These are phyloP conservation scores for Notodonta dromedarius DNA, from an alignment of 2,888 invertebrate genomes.

Conservation along the genomic window DNA sequence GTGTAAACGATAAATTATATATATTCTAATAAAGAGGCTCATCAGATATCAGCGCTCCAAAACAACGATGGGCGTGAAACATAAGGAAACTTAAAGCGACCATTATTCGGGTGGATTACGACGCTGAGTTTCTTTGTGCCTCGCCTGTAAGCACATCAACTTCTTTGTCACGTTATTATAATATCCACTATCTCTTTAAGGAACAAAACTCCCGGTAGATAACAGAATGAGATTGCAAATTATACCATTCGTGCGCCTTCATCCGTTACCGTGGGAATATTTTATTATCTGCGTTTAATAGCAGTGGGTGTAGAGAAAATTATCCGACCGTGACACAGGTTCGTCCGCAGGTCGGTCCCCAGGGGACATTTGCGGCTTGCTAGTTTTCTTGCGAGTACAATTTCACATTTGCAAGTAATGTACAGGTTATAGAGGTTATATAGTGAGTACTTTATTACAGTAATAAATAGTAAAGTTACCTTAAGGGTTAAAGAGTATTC, in stretches of 20 bases:
- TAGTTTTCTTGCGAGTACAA: not conserved
- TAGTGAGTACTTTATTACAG: not conserved
- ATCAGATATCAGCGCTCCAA: too few species aligned
- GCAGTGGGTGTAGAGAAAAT: conserved; percentile 15
- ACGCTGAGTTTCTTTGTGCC: conserved; percentile 22
- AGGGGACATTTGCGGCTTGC: conserved; percentile 2
- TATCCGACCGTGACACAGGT: not conserved
- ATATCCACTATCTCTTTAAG: conserved; percentile 24
- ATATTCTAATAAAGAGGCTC: too few species aligned
- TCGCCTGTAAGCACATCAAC: conserved; percentile 20
- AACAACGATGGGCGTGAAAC: conserved; percentile 4
- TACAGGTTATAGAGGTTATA: not conserved
- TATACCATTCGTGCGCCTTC: conserved; percentile 21
- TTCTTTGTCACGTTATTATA: conserved; percentile 24
- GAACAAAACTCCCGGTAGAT: conserved; percentile 19
- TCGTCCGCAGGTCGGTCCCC: not conserved
- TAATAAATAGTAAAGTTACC: not conserved
- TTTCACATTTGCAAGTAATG: conserved; percentile 4
- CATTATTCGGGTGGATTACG: conserved; percentile 10
- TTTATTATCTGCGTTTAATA: conserved; percentile 22
- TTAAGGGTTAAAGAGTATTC: not conserved
- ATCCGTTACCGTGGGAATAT: conserved; percentile 19
- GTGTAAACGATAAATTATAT: too few species aligned
- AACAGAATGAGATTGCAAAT: conserved; percentile 25
- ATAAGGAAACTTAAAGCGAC: conserved; percentile 12